Percentiles rank a stretch among this genome's conserved stretches.
These are phyloP conservation scores for Scaptomyza montana DNA, from an alignment of 1,140 invertebrate species.

Conservation along the genomic window DNA sequence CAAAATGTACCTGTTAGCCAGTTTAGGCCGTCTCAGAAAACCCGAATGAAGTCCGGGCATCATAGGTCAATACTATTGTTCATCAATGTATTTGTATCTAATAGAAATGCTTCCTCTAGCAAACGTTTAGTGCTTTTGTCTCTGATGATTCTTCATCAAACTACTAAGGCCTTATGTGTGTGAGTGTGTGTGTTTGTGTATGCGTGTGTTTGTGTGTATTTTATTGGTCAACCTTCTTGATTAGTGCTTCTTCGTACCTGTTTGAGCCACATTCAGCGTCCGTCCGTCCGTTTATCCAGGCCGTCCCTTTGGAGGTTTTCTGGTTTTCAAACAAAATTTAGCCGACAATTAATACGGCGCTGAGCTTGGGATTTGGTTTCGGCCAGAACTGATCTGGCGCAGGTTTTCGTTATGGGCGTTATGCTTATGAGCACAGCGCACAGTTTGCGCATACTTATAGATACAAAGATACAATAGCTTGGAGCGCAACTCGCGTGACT, in stretches of 20 bases:
- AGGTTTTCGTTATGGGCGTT: slow-evolving; percentile 65
- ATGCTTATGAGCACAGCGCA: slow-evolving; percentile 57
- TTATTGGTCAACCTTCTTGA: slow-evolving; percentile 74
- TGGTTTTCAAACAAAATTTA: slow-evolving; percentile 75
- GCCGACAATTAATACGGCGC: slow-evolving; percentile 76
- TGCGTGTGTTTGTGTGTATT: slow-evolving; percentile 51
- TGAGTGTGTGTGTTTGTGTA: neutral
- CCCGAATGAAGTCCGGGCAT: slow-evolving; percentile 12
- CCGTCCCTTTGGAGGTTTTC: slow-evolving; percentile 46
- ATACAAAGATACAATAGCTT: slow-evolving; percentile 54
- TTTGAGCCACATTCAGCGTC: slow-evolving; percentile 31
- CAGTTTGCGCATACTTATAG: slow-evolving; percentile 46
- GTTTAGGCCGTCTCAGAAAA: slow-evolving; percentile 17
- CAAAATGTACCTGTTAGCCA: slow-evolving; percentile 55
- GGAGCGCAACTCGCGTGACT: slow-evolving; percentile 32
- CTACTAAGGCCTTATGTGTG: too few species aligned
- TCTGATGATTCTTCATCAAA: slow-evolving; percentile 14
- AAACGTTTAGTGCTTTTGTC: slow-evolving; percentile 19
- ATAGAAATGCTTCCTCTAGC: slow-evolving; percentile 33
- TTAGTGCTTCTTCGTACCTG: slow-evolving; percentile 63
- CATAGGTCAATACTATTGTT: slow-evolving; percentile 29
- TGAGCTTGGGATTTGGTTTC: slow-evolving; percentile 43
- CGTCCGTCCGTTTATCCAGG: slow-evolving; percentile 23
- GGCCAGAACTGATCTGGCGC: slow-evolving; percentile 7
- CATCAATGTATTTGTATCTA: slow-evolving; percentile 25